Evolutionary conservation across 2,113 vertebrate species (phyloP).

Genomic region (Lophochroa leadbeateri): DNA sequence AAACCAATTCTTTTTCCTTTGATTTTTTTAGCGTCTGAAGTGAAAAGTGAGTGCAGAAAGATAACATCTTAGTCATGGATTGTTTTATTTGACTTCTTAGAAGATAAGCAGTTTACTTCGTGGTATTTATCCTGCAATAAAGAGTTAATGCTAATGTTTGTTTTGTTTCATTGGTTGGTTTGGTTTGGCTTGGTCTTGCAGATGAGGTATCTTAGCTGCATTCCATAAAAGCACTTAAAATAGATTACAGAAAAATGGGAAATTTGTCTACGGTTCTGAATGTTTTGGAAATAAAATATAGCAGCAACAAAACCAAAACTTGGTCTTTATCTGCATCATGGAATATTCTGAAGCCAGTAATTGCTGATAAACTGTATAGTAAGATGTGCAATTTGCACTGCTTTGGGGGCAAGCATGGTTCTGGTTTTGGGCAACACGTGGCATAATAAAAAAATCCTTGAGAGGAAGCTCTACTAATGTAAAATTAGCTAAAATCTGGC

Average conservation of each 20-base stretch:
- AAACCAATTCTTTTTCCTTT: neutral
- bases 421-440: neutral
- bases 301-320: neutral
- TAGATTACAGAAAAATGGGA: neutral
- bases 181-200: neutral
- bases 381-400: neutral
- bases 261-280: neutral
- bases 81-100: neutral
- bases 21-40: neutral
- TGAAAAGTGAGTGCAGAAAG: neutral
- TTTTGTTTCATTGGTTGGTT: neutral
- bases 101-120: neutral
- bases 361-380: no score
- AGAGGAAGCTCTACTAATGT: neutral
- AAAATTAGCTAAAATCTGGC: neutral
- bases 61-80: neutral
- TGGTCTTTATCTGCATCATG: neutral
- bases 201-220: neutral
- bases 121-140: neutral
- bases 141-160: neutral
- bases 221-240: neutral
- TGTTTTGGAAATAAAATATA: neutral
- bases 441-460: neutral
- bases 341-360: no score
- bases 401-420: neutral